Evolutionary conservation across 2,113 vertebrate species (phyloP), one percentile per base, ranked within the genome.

Genomic region (Gadus chalcogrammus): DNA sequence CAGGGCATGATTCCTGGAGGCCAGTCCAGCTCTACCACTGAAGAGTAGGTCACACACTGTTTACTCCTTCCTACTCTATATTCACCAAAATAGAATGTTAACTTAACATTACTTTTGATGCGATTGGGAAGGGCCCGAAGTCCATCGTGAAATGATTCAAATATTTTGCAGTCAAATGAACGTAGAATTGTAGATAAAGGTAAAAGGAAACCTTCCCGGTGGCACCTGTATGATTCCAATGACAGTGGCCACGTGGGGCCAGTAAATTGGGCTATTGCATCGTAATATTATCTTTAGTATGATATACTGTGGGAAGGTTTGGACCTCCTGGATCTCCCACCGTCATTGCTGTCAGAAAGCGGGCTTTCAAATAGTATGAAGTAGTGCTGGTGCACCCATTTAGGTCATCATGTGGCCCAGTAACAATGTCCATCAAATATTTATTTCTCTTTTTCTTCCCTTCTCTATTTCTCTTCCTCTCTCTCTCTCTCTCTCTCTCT

Each of bases 1-100:
- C 89, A 89, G 72, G 86, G 86, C n/a, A 85, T 89, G 86, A 89
- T 90, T 75, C 87, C 87, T 17, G 87, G 86, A 73, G 89, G 87
- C 79, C 89, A 90, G 79, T 89, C 87, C 71, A 89, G 85, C 77
- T 88, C 89, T 62, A 53, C 80, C 67, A 60, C 85, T 70, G 87
- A 90, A 80, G 87, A 90, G 89, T 90, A 75, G 85, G 89, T 86
- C 61, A 7, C 38, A 17, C 42, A 69, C 20, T 48, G 7, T 20
- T 64, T 2, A 22, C 28, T 7, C 28, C 16, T 35, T 12, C 42
- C 42, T 48, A 13, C 42, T 9, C 8, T 48, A 2, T 3, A 13
- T 13, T 48, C 42, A 48, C 42, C 42, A 48, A 48, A 48, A 48
- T 13, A 13, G 9, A 48, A 48, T 11, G 42, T 13, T 48, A 7